Evolutionary conservation across 2,888 invertebrate species (phyloP).

Genomic region (Adineta ricciae): DNA sequence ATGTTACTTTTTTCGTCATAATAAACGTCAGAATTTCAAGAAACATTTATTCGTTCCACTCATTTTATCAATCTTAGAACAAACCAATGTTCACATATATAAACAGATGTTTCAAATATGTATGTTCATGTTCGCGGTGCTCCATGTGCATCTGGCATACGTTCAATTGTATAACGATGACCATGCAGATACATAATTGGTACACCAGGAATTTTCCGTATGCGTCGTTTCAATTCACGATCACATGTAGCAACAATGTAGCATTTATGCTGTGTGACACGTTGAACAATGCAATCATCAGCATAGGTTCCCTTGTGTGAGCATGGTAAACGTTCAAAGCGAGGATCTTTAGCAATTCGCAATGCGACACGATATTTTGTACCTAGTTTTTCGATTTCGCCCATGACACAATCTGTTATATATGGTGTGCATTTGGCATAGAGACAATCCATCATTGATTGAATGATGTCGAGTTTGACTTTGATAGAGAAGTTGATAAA

Average conservation of each 20-base stretch:
- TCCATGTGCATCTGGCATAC: slow-evolving; percentile 99
- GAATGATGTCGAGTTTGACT: slow-evolving; percentile 86
- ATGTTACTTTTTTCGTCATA: no score
- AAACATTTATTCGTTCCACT: neutral
- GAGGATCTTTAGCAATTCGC: slow-evolving; percentile 76
- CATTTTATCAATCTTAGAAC: neutral
- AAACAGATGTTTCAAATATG: neutral
- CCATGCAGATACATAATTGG: slow-evolving; percentile 76
- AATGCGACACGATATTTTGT: slow-evolving; percentile 79
- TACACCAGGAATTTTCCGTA: slow-evolving; percentile 93
- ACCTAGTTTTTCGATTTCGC: slow-evolving; percentile 90
- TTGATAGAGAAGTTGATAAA: slow-evolving; percentile 97
- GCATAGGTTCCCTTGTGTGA: slow-evolving; percentile 96
- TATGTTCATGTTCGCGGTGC: slow-evolving; percentile 43
- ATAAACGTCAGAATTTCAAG: no score
- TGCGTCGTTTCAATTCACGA: slow-evolving; percentile 83
- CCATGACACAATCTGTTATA: slow-evolving; percentile 92
- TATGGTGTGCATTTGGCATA: slow-evolving; percentile 94
- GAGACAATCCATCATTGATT: slow-evolving; percentile 96
- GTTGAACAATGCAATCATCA: slow-evolving; percentile 90
- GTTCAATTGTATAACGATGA: slow-evolving; percentile 73
- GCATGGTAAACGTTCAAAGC: slow-evolving; percentile 83
- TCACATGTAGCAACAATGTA: slow-evolving; percentile 99
- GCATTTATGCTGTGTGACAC: slow-evolving; percentile 90
- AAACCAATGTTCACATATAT: neutral